Evolutionary conservation across 2,797 vertebrate species (phyloP).

Genomic region (Natrix natrix): DNA sequence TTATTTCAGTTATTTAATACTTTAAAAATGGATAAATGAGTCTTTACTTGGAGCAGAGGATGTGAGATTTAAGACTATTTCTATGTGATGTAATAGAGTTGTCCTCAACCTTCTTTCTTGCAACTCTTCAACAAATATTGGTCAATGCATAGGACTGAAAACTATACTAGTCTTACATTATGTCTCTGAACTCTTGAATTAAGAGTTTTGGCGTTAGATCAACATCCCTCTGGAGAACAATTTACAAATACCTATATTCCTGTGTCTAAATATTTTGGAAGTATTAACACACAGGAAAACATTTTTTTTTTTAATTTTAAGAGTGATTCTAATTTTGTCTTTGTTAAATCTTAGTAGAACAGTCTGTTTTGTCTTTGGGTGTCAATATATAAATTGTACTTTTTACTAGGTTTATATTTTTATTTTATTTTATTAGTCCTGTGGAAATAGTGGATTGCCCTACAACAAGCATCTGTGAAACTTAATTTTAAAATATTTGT

Average conservation of each 20-base stretch:
- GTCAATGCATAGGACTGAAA: background rate
- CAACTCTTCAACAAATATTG: background rate
- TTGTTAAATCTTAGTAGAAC: background rate
- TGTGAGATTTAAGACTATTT: background rate
- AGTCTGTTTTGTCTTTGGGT: background rate
- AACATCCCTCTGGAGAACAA: background rate
- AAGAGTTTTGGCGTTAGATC: background rate
- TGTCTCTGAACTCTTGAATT: background rate
- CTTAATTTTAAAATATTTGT: constrained; percentile 27
- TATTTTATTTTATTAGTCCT: background rate
- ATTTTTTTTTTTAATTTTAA: background rate
- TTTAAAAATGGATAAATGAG: background rate
- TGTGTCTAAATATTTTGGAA: background rate
- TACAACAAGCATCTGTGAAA: background rate
- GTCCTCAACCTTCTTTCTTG: background rate
- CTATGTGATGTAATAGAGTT: background rate
- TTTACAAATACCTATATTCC: background rate
- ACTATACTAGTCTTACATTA: background rate
- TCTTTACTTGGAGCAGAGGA: background rate
- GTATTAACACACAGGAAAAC: background rate
- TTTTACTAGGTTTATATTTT: background rate
- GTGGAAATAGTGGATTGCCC: background rate
- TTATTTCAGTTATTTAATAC: background rate
- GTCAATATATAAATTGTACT: background rate
- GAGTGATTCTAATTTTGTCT: background rate